A percentile compares a stretch with the other conserved stretches of the same genome.
phyloP scores from a whole-genome alignment of 2,113 vertebrate species.

The Sebastes fasciatus region DNA sequence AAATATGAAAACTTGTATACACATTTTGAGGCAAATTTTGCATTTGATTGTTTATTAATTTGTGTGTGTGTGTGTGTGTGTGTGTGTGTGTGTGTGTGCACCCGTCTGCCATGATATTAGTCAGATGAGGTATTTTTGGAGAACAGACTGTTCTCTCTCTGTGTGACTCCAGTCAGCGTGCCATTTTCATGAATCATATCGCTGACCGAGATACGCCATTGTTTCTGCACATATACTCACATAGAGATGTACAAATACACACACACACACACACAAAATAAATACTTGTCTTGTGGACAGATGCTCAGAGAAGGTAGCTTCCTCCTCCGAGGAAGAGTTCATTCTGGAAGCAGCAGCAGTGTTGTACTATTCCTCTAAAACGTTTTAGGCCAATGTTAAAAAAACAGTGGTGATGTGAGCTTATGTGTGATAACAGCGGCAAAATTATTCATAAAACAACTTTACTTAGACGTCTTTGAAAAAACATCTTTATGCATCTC shows the following conservation, averaged over 20 bases:
- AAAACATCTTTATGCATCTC: neutral
- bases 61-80: neutral
- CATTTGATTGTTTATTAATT: neutral
- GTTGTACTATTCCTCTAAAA: neutral
- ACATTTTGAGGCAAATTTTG: neutral
- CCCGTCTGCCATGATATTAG: constrained; percentile 70
- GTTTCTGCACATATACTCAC: constrained; percentile 2
- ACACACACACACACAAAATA: neutral
- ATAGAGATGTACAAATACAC: neutral
- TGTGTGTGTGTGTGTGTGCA: neutral
- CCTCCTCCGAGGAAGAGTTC: neutral
- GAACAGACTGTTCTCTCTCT: constrained; percentile 73
- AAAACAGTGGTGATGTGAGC: neutral
- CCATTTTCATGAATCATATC: constrained; percentile 81
- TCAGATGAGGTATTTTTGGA: constrained; percentile 79
- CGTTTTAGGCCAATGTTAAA: constrained; percentile 9
- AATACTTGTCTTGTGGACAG: neutral
- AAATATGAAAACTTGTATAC: neutral
- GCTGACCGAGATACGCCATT: constrained; percentile 63
- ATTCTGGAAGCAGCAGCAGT: neutral
- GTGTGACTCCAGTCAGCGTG: constrained; percentile 76
- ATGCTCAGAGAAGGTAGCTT: neutral
- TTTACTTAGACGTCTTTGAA: neutral
- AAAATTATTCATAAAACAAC: neutral
- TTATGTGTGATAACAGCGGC: neutral